Evolutionary conservation across 2,888 invertebrate genomes (phyloP).

Genomic region (Carabus problematicus): DNA sequence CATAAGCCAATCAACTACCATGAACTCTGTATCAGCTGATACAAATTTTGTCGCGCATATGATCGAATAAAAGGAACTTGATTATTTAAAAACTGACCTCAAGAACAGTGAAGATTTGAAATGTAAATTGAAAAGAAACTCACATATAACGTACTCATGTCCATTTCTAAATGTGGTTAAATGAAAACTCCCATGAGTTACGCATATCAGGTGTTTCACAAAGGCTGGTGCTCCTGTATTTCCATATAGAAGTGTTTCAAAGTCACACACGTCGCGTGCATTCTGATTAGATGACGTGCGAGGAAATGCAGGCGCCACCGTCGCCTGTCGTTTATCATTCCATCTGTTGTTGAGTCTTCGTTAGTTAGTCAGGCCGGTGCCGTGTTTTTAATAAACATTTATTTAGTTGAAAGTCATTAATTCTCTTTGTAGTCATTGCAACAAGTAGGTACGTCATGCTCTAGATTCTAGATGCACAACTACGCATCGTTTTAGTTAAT

Average conservation of each 20-base stretch:
- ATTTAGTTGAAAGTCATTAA: slow-evolving; percentile 21
- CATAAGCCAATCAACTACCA: background rate
- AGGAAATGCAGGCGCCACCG: no score
- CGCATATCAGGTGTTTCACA: slow-evolving; percentile 27
- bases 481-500: background rate
- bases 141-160: no score
- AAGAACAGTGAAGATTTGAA: no score
- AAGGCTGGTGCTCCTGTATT: slow-evolving; percentile 19
- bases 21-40: background rate
- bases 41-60: background rate
- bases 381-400: slow-evolving; percentile 13
- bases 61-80: no score
- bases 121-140: no score
- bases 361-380: background rate
- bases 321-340: background rate
- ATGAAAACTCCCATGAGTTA: slow-evolving; percentile 20
- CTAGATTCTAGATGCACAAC: background rate
- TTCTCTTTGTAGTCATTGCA: background rate
- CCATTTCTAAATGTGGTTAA: no score
- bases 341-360: slow-evolving; percentile 2
- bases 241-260: slow-evolving; percentile 30
- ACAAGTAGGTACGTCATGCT: background rate
- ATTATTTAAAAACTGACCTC: no score
- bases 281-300: slow-evolving; percentile 16
- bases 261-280: slow-evolving; percentile 30